Conservation (phyloP, 2,113 vertebrate species). For the Dissostichus mawsoni region DNA sequence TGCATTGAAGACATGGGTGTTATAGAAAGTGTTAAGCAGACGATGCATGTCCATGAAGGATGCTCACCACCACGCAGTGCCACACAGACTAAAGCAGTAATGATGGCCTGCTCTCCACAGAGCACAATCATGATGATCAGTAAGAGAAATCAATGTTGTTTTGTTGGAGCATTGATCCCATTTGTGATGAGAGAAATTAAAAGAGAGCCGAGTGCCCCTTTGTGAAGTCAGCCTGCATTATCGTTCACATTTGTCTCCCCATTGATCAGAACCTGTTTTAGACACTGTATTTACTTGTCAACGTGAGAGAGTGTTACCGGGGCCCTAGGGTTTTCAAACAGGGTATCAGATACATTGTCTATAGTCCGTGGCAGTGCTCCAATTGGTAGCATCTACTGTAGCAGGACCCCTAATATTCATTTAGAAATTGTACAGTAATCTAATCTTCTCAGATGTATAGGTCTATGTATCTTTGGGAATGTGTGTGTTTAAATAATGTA, state of each 20-base stretch:
- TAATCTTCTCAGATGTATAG: background rate
- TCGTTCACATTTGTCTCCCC: slow-evolving; percentile 60
- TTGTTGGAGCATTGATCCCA: slow-evolving; percentile 73
- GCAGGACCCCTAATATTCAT: background rate
- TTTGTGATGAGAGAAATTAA: slow-evolving; percentile 60
- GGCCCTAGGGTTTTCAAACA: background rate
- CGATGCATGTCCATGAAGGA: background rate
- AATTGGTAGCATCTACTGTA: background rate
- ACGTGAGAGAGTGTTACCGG: background rate
- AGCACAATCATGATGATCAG: slow-evolving; percentile 65
- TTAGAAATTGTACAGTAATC: background rate
- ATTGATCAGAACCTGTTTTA: slow-evolving; percentile 55
- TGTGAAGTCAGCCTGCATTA: slow-evolving; percentile 62
- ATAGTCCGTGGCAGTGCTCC: background rate
- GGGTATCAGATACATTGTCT: slow-evolving; percentile 18
- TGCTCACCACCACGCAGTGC: slow-evolving; percentile 10
- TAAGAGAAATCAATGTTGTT: slow-evolving; percentile 69
- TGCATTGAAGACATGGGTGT: too few relatives aligned
- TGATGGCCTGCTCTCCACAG: slow-evolving; percentile 34
- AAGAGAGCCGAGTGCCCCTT: slow-evolving; percentile 47
- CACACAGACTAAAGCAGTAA: slow-evolving; percentile 33
- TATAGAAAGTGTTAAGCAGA: too few relatives aligned
- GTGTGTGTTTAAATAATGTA: background rate
- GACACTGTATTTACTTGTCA: slow-evolving; percentile 56
- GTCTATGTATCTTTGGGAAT: background rate